phyloP scores from a whole-genome alignment of 2,113 vertebrate species.

The Aegotheles bennettii region DNA sequence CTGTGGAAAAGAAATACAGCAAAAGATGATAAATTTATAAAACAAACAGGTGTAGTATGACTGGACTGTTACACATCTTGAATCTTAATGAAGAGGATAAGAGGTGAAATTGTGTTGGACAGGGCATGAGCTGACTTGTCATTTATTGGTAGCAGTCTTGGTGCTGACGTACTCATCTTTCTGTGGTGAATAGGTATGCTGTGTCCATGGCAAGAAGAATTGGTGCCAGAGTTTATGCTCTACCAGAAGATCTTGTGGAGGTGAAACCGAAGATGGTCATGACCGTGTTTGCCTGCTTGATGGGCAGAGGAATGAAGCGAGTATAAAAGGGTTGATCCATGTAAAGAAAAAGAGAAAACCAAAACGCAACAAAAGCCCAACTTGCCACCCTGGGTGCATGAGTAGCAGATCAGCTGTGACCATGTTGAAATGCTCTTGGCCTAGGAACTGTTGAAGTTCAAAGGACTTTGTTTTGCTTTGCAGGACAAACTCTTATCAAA shows the following conservation, averaged over 20 bases:
- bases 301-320: slow-evolving; percentile 94
- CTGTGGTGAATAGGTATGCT: slow-evolving; percentile 76
- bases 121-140: neutral
- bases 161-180: neutral
- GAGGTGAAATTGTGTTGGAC: neutral
- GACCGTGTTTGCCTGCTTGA: slow-evolving; percentile 96
- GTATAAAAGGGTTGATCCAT: slow-evolving; percentile 67
- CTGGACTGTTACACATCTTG: neutral
- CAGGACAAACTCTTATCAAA: slow-evolving; percentile 63
- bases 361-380: neutral
- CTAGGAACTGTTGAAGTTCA: slow-evolving; percentile 70
- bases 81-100: neutral
- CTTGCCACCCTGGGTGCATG: slow-evolving; percentile 55
- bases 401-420: slow-evolving; percentile 73
- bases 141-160: neutral
- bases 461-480: slow-evolving; percentile 73
- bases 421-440: slow-evolving; percentile 70
- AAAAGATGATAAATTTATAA: neutral
- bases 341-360: neutral
- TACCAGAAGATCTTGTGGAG: slow-evolving; percentile 91
- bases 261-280: slow-evolving; percentile 95
- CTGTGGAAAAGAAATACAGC: neutral
- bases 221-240: slow-evolving; percentile 88
- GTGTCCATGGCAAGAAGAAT: slow-evolving; percentile 93
- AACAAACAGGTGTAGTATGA: neutral